phyloP scores from a whole-genome alignment of 2,113 vertebrate species.

The Castor canadensis region DNA sequence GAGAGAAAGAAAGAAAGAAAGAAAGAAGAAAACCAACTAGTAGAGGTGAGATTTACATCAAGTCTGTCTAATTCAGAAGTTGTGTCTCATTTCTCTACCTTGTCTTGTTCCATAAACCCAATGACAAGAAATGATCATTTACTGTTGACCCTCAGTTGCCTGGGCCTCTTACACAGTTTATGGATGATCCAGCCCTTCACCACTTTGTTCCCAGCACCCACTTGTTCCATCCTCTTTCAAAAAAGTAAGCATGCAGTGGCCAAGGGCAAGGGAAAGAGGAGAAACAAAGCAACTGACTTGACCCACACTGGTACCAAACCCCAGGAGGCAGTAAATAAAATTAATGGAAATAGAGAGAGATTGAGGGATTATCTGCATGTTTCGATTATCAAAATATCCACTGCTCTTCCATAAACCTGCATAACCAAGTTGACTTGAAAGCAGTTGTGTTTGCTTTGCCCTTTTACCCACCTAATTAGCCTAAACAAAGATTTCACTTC shows the following conservation, averaged over 20 bases:
- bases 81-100: neutral
- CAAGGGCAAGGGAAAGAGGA: neutral
- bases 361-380: conserved; percentile 47
- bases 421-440: conserved; percentile 56
- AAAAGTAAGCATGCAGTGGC: neutral
- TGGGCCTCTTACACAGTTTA: neutral
- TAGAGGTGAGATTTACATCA: neutral
- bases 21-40: neutral
- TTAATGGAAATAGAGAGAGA: conserved; percentile 6
- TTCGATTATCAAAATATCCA: conserved; percentile 53
- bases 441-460: conserved; percentile 13
- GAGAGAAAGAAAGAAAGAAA: no score
- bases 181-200: neutral
- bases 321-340: conserved; percentile 52
- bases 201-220: neutral
- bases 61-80: neutral
- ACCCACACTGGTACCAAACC: neutral
- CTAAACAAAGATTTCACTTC: neutral
- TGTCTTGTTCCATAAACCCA: neutral
- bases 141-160: neutral
- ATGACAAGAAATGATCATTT: neutral
- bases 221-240: neutral
- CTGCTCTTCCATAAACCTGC: conserved; percentile 53
- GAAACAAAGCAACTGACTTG: neutral
- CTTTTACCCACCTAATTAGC: conserved; percentile 18